Base-by-base conservation (phyloP, 2,113 vertebrate species). In the Albula goreensis region DNA sequence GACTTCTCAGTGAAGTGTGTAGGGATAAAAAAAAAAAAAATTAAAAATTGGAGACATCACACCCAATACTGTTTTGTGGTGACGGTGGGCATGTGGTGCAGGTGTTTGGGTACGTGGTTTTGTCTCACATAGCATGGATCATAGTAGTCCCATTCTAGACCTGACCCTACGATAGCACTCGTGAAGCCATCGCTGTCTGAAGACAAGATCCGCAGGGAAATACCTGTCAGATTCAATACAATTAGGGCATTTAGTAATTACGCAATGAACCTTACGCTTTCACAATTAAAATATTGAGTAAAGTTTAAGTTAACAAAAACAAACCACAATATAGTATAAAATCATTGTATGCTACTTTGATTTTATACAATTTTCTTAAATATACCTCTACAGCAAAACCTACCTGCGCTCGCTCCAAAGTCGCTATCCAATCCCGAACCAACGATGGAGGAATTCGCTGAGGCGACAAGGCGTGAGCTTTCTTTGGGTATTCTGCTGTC, bases 391-490 rank as follows among this genome's bases (percentile, higher is more conserved):
- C 31, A 41, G 31, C 31, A 41, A 25, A 78, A 82, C 92, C 89
- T 25, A 96, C 96, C 96, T 91, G 96, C 96, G 85, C 96, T 97
- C 57, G 95, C 95, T 70, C 96, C 96, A 22, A 97, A 97, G 90
- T 96, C 95, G n/a, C 95, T 95, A 91, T 97, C 96, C 31, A 97
- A 91, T 15, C 96, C 96, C 9, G 95, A 93, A 0, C 95, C 94
- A 7, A 88, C 90, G 0, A 91, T 89, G 3, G 94, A 94, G 0
- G 82, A 86, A 87, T 92, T 91, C 22, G 87, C 80, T 0, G 90
- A 92, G 6, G 81, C 84, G 5, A 81, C 83, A 3, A 85, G 85
- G 70, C 89, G 87, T 2, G 88, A 92, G 10, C 63, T 84, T 50
- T 94, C 93, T 0, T 80, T 90, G 0, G 85, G 89, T 2, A 88